Evolutionary conservation across 2,113 vertebrate species (phyloP), one percentile per base, ranked within the genome.

Genomic region (Chascanopsetta lugubris): DNA sequence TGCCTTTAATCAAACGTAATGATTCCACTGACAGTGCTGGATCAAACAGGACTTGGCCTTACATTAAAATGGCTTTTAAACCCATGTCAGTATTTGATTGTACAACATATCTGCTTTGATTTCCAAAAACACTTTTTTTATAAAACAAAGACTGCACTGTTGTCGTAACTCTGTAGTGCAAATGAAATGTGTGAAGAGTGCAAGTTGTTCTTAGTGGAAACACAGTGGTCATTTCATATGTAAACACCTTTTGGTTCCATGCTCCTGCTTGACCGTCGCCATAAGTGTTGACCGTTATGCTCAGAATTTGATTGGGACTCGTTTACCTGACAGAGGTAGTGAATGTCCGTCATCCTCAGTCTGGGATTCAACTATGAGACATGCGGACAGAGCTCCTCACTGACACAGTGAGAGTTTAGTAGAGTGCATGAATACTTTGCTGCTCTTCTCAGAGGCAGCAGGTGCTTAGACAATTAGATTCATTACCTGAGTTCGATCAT

Each of bases 281-380:
- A 15, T 1, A 30, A 11, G 5, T 6, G 6, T n/a, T 42, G 13
- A 27, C 18, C 9, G 20, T 3, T 25, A 12, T 15, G 11, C 22
- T 15, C 9, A 50, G 12, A 29, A 29, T 34, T 24, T 10, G 4
- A 30, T 4, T 46, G 45, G 15, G 18, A 22, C 17, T 62, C 10
- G n/a, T 53, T 77, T 57, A 20, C 26, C 58, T 6, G 70, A 29
- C 55, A 54, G 80, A 85, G 82, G 79, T 83, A 86, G 77, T 81
- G 75, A 77, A 62, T 42, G 54, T 74, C 47, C 13, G 43, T 60
- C 43, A 68, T 63, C 55, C 61, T 32, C 58, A 70, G 60, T 26
- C 5, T 69, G 27, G n/a, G 3, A 36, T 18, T 21, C 22, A 27
- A 46, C 4, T 51, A 13, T 10, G 49, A 36, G 38, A 49, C 24